Percentiles rank a stretch among this genome's conserved stretches.
phyloP scores from a whole-genome alignment of 2,113 vertebrate species.

The Hyperoodon ampullatus region DNA sequence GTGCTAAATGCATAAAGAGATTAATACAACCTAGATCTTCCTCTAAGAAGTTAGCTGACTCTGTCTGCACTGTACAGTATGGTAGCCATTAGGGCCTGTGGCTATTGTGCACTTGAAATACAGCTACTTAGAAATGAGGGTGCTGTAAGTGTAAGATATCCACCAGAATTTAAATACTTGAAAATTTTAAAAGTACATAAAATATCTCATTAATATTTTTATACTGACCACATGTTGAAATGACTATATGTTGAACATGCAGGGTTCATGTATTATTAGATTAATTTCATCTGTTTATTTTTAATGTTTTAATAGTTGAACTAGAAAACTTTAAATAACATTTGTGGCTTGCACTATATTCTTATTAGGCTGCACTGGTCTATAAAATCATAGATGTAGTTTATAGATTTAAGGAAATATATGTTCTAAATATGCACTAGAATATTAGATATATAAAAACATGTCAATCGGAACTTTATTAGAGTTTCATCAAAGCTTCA shows the following conservation, averaged over 20 bases:
- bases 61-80: not conserved
- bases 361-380: not conserved
- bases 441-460: not conserved
- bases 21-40: not conserved
- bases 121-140: not conserved
- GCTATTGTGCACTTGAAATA: not conserved
- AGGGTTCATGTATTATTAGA: not conserved
- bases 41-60: not conserved
- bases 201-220: not conserved
- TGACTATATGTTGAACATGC: not conserved
- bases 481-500: not conserved
- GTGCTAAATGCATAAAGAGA: not conserved
- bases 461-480: not conserved
- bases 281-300: not conserved
- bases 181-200: not conserved
- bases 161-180: not conserved
- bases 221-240: not conserved
- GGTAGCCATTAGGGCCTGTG: not conserved
- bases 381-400: not conserved
- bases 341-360: not conserved
- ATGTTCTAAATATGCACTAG: not conserved
- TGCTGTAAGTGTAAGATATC: not conserved
- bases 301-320: not conserved
- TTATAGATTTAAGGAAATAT: not conserved
- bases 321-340: not conserved